Base-by-base conservation (phyloP, 1,140 invertebrate genomes). In the Notospermus geniculatus region DNA sequence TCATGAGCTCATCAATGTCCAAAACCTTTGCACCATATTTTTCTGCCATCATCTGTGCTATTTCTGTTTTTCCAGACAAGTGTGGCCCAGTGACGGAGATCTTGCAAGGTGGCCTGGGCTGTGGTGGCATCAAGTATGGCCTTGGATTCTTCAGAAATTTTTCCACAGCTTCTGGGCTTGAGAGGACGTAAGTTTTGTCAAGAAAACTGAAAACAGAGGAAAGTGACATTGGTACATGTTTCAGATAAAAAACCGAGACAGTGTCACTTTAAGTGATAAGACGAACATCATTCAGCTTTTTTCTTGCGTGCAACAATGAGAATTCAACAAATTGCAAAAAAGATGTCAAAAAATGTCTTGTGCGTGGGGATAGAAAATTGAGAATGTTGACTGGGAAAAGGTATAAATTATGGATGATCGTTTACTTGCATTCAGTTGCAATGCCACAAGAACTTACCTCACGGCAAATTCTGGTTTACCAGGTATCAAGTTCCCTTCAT, bases 111-210 rank as follows among this genome's bases (percentile, higher is more conserved):
- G 75, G 73, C 29, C 77, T 62, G 1, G 80, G 79, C 59, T 81
- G 78, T 23, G 74, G 70, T 19, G 76, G 76, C 36, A 78, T 57
- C 17, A 81, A 62, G 60, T 80, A 82, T 4, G 76, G 74, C 9
- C 79, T 58, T 1, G 80, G 80, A 64, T 82, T 82, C 65, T 76
- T 79, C 54, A 80, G 52, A 62, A 82, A 82, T 62, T 80, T 76
- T 23, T 70, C 72, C 64, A 80, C 69, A 13, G 74, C 71, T 65
- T 80, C 78, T 13, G 67, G 67, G 68, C 70, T 76, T 17, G 79
- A 80, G 57, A 82, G 43, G 25, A 71, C 68, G 63, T 80, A 82
- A 54, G 81, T 72, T 63, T 82, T 81, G 58, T 80, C 78, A 54
- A 80, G 63, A 60, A 79, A 81, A 68, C 78, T 80, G 64, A 53